Evolutionary conservation across 2,888 invertebrate genomes (phyloP), one percentile per base, ranked within the genome.

Genomic region (Odiellus spinosus): DNA sequence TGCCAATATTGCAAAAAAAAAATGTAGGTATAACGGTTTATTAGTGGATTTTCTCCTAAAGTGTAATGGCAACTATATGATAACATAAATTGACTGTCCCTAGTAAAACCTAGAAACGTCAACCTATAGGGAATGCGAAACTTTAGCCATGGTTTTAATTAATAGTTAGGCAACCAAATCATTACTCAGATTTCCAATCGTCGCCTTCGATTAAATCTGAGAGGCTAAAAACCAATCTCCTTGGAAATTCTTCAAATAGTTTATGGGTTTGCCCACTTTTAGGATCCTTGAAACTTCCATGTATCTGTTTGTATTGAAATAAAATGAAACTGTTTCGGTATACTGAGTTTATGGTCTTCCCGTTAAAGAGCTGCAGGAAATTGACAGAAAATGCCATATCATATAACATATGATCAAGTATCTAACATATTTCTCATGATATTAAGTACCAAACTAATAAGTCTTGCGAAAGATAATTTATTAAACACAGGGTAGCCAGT

Each of bases 61-160:
- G 5, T 26, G 8, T 26, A 26, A 54, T 73, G 71, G 52, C 70
- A 70, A 1, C 83, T 86, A 67, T 88, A 91, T 53, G 90, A 90
- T 57, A 93, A 71, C 54, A 93, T 75, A 70, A 81, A 91, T 67
- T 86, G 83, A 12, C 91, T 90, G 65, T 90, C 90, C 59, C 85
- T 80, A n/a, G 87, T 86, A 62, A 91, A 80, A 6, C 93, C 93
- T 80, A 93, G 84, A 63, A 87, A 85, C 54, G 90, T 78, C 65
- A 91, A 88, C 55, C 87, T 86, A 58, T n/a, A 8, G 26, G 26
- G 26, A 26, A 26, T 6, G 8, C 8, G 26, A n/a, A n/a, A n/a
- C n/a, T n/a, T n/a, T n/a, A n/a, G n/a, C n/a, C n/a, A n/a, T n/a
- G n/a, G n/a, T n/a, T n/a, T n/a, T n/a, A n/a, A n/a, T n/a, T n/a